Percentiles rank a stretch among this genome's conserved stretches.
phyloP scores from a whole-genome alignment of 2,797 vertebrate genomes.

The Chiroxiphia lanceolata region DNA sequence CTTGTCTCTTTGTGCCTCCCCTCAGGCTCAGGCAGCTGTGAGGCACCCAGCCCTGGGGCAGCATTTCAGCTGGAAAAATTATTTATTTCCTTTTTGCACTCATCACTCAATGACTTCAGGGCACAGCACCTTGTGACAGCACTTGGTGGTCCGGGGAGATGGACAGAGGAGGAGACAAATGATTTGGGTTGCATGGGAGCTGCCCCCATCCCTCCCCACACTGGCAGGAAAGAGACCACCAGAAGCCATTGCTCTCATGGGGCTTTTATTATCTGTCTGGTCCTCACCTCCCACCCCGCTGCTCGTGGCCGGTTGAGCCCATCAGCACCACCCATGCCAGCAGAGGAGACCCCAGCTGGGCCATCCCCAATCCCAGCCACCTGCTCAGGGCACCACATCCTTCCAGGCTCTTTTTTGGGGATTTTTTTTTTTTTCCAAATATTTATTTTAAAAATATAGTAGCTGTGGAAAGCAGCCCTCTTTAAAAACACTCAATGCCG shows the following conservation, averaged over 20 bases:
- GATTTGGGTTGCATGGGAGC: not conserved
- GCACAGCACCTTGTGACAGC: accelerated
- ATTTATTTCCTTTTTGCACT: not conserved
- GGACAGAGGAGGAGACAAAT: not conserved
- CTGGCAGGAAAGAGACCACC: constrained; percentile 1
- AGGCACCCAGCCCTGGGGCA: not conserved
- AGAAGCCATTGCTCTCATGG: constrained; percentile 7
- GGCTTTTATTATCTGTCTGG: constrained; percentile 36
- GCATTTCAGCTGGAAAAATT: not conserved
- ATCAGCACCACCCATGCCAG: accelerated
- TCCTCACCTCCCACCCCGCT: not conserved
- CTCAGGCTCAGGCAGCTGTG: not conserved
- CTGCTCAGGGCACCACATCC: not conserved
- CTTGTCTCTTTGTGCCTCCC: not conserved
- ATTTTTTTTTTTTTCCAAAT: not conserved
- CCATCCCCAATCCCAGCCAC: not conserved
- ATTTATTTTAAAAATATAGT: constrained; percentile 62
- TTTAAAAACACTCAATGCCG: not conserved
- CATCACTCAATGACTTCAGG: accelerated
- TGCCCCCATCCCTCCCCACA: not conserved
- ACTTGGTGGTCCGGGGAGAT: not conserved
- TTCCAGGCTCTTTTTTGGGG: not conserved
- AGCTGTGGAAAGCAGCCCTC: constrained; percentile 68
- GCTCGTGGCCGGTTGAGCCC: accelerated
- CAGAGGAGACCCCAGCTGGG: not conserved